Percentiles rank a stretch among this genome's conserved stretches.
Evolutionary conservation across 2,113 vertebrate species (phyloP).

Genomic region (Ailurus styani): DNA sequence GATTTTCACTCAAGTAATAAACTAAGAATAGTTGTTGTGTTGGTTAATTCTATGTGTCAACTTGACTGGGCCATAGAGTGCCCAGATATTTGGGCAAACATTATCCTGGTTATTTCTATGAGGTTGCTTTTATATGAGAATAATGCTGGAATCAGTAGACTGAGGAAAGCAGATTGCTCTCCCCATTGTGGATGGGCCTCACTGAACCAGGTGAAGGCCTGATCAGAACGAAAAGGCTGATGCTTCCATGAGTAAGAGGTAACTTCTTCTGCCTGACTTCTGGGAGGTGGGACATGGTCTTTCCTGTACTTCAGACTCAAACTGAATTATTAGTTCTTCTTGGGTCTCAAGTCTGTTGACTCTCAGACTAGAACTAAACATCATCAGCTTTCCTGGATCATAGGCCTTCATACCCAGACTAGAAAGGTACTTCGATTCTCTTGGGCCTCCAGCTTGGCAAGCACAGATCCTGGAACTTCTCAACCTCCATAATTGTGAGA

Average conservation of each 20-base stretch:
- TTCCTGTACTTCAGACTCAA: neutral
- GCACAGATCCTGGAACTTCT: neutral
- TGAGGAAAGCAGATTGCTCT: neutral
- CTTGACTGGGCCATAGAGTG: neutral
- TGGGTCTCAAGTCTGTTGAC: neutral
- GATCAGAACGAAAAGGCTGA: neutral
- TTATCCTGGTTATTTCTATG: neutral
- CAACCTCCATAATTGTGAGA: neutral
- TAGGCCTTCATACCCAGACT: neutral
- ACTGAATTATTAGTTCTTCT: neutral
- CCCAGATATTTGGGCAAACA: neutral
- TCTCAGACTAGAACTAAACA: neutral
- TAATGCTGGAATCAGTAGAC: neutral
- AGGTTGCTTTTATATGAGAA: neutral
- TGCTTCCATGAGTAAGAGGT: neutral
- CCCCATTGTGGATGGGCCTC: neutral
- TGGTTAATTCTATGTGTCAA: neutral
- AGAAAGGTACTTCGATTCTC: too few species aligned
- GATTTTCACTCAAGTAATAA: neutral
- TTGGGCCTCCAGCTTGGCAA: neutral
- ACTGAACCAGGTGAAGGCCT: neutral
- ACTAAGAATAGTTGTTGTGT: neutral
- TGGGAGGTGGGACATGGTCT: neutral
- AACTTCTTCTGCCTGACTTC: neutral
- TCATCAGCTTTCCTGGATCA: neutral